Evolutionary conservation across 2,888 invertebrate species (phyloP), one percentile per base, ranked within the genome.

Genomic region (Tortrix viridana): DNA sequence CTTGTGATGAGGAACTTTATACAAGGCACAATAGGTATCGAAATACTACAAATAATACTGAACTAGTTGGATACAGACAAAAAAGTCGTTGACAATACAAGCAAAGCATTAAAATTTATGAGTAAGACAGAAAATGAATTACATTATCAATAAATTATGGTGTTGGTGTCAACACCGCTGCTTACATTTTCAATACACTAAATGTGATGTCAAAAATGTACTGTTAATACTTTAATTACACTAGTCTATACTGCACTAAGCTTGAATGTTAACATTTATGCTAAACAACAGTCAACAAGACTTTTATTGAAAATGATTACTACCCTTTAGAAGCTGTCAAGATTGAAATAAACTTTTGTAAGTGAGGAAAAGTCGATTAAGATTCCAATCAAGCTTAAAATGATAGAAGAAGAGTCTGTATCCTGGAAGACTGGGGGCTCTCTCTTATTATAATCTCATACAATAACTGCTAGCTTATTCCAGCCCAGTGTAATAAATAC

Each of bases 31-130:
- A 62, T 37, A 19, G 37, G 55, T 38, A 20, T 43, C 12, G 19
- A 57, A 47, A 57, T 62, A 62, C 46, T 50, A 32, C 44, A 23
- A 52, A 57, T 62, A 62, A 62, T 62, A 62, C 62, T 62, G 62
- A 38, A 56, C 62, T 57, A 62, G 43, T 16, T 14, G 41, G 19
- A 57, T 47, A 56, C 62, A 62, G 56, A 57, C 50, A 50, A 14
- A 49, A 6, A 1, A 16, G n/a, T n/a, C n/a, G 41, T 16, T 9
- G 38, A n/a, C n/a, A n/a, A 38, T 14, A 38, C 38, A 38, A 38
- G n/a, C 14, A 4, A 38, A 14, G 38, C 38, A 38, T 0, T 26
- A 0, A 7, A 7, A 7, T 9, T 9, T 26, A 9, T 9, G 3
- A 26, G n/a, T 38, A 41, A 41, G 16, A n/a, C n/a, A 41, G 41